Conservation (phyloP, 2,113 vertebrate species). For the Mixornis gularis region DNA sequence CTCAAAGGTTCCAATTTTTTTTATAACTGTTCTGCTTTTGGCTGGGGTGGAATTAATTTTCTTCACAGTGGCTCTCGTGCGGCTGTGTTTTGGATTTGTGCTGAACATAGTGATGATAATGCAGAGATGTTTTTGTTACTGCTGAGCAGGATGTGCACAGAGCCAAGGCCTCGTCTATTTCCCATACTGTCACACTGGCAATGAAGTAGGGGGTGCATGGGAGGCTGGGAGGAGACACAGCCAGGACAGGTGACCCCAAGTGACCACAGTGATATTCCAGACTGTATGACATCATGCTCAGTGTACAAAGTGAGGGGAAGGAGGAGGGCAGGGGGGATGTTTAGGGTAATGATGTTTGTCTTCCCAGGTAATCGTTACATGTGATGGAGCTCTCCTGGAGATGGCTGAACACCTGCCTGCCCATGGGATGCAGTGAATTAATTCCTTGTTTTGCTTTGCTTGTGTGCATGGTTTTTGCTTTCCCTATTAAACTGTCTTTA, state of each 20-base stretch:
- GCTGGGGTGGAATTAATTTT: not conserved
- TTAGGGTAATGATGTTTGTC: not conserved
- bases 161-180: not conserved
- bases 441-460: not conserved
- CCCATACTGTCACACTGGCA: not conserved
- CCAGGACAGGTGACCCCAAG: not conserved
- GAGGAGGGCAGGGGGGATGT: not conserved
- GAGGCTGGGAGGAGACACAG: not conserved
- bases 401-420: not conserved
- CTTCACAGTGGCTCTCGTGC: rapidly evolving
- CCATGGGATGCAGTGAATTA: not conserved
- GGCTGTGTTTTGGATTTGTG: not conserved
- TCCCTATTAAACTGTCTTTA: not conserved
- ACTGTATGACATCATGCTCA: not conserved
- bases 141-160: not conserved
- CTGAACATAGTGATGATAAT: not conserved
- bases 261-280: not conserved
- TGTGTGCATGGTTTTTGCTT: not conserved
- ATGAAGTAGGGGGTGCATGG: not conserved
- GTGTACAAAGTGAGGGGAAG: not conserved
- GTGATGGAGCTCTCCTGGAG: not conserved
- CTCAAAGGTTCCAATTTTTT: not conserved
- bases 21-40: not conserved
- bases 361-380: rapidly evolving
- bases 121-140: not conserved